Percentiles rank a stretch among this genome's conserved stretches.
These are phyloP conservation scores for Sesamia nonagrioides DNA, from an alignment of 1,140 invertebrate genomes.

Conservation along the genomic window DNA sequence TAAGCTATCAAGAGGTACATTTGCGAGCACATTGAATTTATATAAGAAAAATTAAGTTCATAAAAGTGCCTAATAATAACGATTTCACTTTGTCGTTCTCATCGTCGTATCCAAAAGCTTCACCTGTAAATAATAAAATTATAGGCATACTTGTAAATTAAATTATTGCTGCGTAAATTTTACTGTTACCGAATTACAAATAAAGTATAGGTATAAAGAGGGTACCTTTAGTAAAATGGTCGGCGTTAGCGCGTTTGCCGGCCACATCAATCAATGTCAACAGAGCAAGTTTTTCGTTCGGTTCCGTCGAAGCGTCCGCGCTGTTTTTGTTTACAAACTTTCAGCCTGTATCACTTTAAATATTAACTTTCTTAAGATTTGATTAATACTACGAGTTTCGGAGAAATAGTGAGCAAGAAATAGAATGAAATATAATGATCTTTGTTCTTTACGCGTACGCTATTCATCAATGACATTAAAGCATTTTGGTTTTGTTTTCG, in stretches of 20 bases:
- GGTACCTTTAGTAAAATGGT: slow-evolving; percentile 49
- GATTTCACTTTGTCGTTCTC: background rate
- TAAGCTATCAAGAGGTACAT: slow-evolving; percentile 53
- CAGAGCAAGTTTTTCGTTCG: slow-evolving; percentile 78
- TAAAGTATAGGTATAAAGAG: slow-evolving; percentile 39
- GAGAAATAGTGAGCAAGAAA: slow-evolving; percentile 38
- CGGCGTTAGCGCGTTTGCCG: slow-evolving; percentile 50
- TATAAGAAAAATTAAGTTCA: background rate
- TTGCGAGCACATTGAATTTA: slow-evolving; percentile 18
- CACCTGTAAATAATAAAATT: slow-evolving; percentile 3
- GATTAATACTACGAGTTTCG: slow-evolving; percentile 57
- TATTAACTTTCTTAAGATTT: slow-evolving; percentile 66
- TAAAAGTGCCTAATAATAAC: background rate
- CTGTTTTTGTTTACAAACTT: slow-evolving; percentile 80
- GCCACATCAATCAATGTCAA: slow-evolving; percentile 79
- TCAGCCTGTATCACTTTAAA: slow-evolving; percentile 71
- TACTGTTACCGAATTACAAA: slow-evolving; percentile 33
- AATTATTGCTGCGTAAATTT: slow-evolving; percentile 20
- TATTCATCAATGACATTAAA: slow-evolving; percentile 30
- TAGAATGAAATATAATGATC: slow-evolving; percentile 47
- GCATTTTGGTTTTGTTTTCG: slow-evolving; percentile 15
- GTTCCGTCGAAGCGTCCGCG: slow-evolving; percentile 70
- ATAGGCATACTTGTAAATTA: slow-evolving; percentile 14
- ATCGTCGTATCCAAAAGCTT: background rate
- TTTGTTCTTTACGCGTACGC: slow-evolving; percentile 26